Conservation (phyloP, 2,797 vertebrate species). For the Hemitrygon akajei region DNA sequence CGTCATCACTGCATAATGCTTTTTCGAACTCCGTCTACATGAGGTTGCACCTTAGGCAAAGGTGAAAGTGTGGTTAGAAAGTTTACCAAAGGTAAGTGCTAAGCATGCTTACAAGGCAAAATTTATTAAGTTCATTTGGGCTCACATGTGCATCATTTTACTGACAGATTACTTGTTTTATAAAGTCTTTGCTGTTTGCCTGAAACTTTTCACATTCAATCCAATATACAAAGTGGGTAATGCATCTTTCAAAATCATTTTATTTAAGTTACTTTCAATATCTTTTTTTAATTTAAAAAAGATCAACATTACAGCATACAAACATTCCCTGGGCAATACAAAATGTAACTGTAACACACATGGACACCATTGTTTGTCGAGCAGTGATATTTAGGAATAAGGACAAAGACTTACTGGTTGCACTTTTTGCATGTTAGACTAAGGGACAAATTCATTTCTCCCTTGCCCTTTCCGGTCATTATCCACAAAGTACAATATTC, state of each 20-base stretch:
- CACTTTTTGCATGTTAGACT: constrained; percentile 8
- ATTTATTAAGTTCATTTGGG: background rate
- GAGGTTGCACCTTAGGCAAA: no score
- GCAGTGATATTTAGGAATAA: background rate
- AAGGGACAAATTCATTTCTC: background rate
- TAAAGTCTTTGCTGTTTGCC: background rate
- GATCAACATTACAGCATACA: constrained; percentile 35
- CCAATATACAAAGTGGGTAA: background rate
- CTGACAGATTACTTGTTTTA: background rate
- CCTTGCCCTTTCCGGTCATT: background rate
- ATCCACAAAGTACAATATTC: background rate
- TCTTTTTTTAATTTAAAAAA: constrained; percentile 19
- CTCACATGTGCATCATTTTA: background rate
- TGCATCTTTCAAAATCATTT: constrained; percentile 25
- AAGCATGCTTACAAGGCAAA: background rate
- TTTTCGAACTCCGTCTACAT: no score
- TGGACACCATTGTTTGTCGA: background rate
- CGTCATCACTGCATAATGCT: no score
- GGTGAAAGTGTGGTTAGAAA: no score
- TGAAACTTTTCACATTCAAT: background rate
- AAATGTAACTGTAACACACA: constrained; percentile 30
- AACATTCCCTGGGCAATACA: constrained; percentile 37
- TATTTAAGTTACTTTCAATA: constrained; percentile 30
- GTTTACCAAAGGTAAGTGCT: background rate
- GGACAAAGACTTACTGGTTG: constrained; percentile 19